phyloP scores from a whole-genome alignment of 2,797 vertebrate species.

The Amniataba percoides region DNA sequence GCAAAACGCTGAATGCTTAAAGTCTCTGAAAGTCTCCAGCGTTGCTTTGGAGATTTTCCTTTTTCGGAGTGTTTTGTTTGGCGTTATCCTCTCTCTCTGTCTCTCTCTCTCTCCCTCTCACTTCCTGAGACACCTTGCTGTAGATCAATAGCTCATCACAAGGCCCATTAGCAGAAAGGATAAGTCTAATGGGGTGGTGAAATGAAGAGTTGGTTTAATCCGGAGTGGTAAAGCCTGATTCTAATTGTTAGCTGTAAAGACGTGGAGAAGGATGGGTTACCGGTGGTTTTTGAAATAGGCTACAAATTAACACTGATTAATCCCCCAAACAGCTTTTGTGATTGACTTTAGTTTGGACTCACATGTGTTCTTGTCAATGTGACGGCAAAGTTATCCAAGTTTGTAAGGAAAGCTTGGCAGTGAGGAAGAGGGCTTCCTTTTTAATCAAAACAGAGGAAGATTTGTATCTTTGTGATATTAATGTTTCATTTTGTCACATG shows the following conservation, averaged over 20 bases:
- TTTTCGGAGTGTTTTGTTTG: slow-evolving; percentile 29
- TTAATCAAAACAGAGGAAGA: slow-evolving; percentile 1
- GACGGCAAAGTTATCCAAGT: background rate
- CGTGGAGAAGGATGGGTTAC: slow-evolving; percentile 28
- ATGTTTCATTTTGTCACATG: slow-evolving; percentile 43
- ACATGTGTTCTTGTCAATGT: background rate
- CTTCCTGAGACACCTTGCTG: slow-evolving; percentile 66
- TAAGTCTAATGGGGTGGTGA: slow-evolving; percentile 77
- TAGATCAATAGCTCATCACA: slow-evolving; percentile 86
- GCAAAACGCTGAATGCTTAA: slow-evolving; percentile 14
- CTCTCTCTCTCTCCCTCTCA: slow-evolving; percentile 41
- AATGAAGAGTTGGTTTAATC: slow-evolving; percentile 72
- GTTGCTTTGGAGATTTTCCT: slow-evolving; percentile 29
- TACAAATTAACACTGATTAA: slow-evolving; percentile 57
- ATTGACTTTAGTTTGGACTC: slow-evolving; percentile 28
- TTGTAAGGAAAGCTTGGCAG: background rate
- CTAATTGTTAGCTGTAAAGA: slow-evolving; percentile 54
- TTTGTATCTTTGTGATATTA: slow-evolving; percentile 31
- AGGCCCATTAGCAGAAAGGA: slow-evolving; percentile 82
- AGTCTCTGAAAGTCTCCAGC: slow-evolving; percentile 25
- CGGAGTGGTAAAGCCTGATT: slow-evolving; percentile 36
- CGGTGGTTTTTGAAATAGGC: slow-evolving; percentile 45
- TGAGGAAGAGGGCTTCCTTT: background rate
- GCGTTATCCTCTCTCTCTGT: slow-evolving; percentile 22
- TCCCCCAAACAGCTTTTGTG: slow-evolving; percentile 20